Percentiles rank a stretch among this genome's conserved stretches.
phyloP scores from a whole-genome alignment of 1,140 invertebrate genomes.

The Ruditapes philippinarum region DNA sequence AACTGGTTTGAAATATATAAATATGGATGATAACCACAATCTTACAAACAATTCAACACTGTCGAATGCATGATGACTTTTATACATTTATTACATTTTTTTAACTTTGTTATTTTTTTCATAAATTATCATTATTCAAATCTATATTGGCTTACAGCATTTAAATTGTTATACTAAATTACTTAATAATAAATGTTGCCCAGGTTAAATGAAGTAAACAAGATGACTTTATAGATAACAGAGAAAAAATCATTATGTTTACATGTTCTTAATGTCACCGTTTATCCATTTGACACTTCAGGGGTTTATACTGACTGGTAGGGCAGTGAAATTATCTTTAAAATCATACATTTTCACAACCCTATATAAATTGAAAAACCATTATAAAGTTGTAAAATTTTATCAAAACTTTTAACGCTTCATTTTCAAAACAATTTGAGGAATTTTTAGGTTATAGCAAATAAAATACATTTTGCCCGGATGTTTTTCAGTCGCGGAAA shows the following conservation, averaged over 20 bases:
- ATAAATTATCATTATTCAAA: too few species aligned
- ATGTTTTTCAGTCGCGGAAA: not conserved
- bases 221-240: not conserved
- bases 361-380: conserved; percentile 10
- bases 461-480: not conserved
- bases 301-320: conserved; percentile 1
- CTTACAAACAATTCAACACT: too few species aligned
- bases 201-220: conserved; percentile 4
- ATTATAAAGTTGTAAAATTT: not conserved
- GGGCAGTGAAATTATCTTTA: not conserved
- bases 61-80: too few species aligned
- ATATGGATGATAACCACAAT: too few species aligned
- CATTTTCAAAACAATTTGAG: too few species aligned
- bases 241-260: not conserved
- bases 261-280: not conserved
- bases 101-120: too few species aligned
- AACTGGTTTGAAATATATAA: too few species aligned
- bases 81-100: too few species aligned
- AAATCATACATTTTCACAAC: conserved; percentile 22
- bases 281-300: not conserved
- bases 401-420: not conserved
- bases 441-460: not conserved
- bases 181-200: conserved; percentile 14
- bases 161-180: not conserved
- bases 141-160: too few species aligned